phyloP scores from a whole-genome alignment of 2,797 vertebrate genomes.

The Ispidina lecontei region DNA sequence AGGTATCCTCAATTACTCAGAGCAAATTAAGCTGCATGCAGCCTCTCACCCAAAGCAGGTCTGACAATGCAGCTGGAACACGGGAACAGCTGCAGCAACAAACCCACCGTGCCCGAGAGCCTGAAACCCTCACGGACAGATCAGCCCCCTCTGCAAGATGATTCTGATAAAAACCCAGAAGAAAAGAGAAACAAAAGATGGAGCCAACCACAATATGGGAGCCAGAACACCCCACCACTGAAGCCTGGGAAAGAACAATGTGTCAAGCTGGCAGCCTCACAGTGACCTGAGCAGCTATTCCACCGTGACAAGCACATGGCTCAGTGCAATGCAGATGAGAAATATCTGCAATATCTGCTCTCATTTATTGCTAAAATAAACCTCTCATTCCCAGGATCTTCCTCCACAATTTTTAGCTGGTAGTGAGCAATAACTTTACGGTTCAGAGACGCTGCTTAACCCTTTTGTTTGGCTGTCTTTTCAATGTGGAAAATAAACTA shows the following conservation, averaged over 20 bases:
- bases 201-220: neutral
- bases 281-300: conserved; percentile 9
- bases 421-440: neutral
- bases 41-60: conserved; percentile 28
- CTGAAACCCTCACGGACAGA: conserved; percentile 26
- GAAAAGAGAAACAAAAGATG: conserved; percentile 20
- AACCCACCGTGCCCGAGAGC: conserved; percentile 28
- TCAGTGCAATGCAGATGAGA: conserved; percentile 1
- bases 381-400: neutral
- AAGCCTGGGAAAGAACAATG: conserved; percentile 26
- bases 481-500: neutral
- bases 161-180: conserved; percentile 20
- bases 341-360: neutral
- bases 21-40: neutral
- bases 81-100: conserved; percentile 27
- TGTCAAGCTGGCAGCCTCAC: conserved; percentile 19
- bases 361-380: conserved; percentile 5
- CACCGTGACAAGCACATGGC: neutral
- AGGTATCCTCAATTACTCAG: conserved; percentile 44
- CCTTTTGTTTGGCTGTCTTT: neutral
- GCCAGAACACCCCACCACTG: neutral
- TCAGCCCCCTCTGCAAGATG: neutral
- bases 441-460: neutral
- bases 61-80: neutral
- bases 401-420: neutral